Percentiles rank a stretch among this genome's conserved stretches.
These are phyloP conservation scores for Nannobrachium achirus DNA, from an alignment of 2,113 vertebrate genomes.

Conservation along the genomic window DNA sequence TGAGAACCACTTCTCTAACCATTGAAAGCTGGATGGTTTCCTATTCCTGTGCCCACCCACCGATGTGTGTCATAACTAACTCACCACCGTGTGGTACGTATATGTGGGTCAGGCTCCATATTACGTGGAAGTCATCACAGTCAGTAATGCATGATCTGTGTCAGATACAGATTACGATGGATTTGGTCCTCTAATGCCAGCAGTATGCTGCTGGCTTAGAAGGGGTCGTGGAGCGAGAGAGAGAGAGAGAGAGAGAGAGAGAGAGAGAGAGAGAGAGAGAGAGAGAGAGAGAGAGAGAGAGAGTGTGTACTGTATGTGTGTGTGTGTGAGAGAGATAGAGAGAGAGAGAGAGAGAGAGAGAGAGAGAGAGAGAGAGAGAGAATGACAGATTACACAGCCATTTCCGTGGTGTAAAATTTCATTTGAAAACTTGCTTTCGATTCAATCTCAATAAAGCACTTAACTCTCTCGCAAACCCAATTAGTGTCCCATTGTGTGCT, in stretches of 20 bases:
- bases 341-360: neutral
- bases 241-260: conserved; percentile 16
- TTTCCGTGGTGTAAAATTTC: conserved; percentile 58
- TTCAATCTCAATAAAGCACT: conserved; percentile 74
- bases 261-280: neutral
- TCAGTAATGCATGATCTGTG: conserved; percentile 36
- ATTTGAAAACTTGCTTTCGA: conserved; percentile 57
- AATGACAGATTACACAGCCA: conserved; percentile 57
- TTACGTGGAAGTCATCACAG: conserved; percentile 41
- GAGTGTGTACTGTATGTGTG: conserved; percentile 32
- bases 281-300: conserved; percentile 2
- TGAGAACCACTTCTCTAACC: conserved; percentile 10
- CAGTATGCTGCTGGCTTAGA: conserved; percentile 54
- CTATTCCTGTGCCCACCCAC: conserved; percentile 24
- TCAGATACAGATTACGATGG: conserved; percentile 65
- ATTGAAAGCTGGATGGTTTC: no score
- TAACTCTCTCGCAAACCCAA: conserved; percentile 58
- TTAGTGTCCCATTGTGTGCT: conserved; percentile 60
- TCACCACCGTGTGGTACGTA: no score
- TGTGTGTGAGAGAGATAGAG: conserved; percentile 3
- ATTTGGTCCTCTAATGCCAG: conserved; percentile 62
- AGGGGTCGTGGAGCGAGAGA: conserved; percentile 55
- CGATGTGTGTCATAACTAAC: conserved; percentile 49
- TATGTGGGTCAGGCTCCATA: conserved; percentile 65
- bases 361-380: neutral